Evolutionary conservation across 2,113 vertebrate genomes (phyloP), one percentile per base, ranked within the genome.

Genomic region (Ciconia stormi): DNA sequence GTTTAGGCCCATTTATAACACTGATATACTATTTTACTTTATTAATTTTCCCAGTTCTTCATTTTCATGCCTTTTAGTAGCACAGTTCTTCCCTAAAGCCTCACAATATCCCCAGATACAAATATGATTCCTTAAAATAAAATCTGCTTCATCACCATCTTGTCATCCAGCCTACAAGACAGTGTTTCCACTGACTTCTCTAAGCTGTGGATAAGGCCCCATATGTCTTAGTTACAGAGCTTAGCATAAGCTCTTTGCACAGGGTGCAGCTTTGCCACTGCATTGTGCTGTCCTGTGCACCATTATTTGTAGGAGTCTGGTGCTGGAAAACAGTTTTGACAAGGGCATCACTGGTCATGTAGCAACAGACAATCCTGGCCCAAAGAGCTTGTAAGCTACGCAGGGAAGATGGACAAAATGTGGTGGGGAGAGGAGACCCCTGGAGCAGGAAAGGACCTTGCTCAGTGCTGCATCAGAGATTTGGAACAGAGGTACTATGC

Each of bases 161-260:
- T 94, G 89, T 95, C 95, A 91, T 53, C 73, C 87, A 95, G 94
- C 87, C 89, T 82, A 94, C 27, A 4, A 91, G 61, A 69, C 73
- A 87, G 56, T 72, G 81, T 94, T 96, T 91, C 83, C 93, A 93
- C 87, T 85, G 70, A 66, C 83, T 95, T 93, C 66, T 91, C 81
- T 95, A 95, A 95, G 89, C 93, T 89, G 90, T 74, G 79, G 92
- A 82, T 96, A 94, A 90, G 63, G 59, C 76, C 59, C 79, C 95
- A 92, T 94, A 96, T 95, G 88, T 95, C 92, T 95, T 95, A 93
- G 96, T 87, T 95, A 95, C 58, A 88, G 78, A 89, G 91, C 89
- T 95, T 93, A 95, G 46, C 89, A 79, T 87, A 97, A 95, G 95
- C 89, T 95, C 91, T 83, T 87, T 89, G 62, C 76, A 93, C 81